Percentiles rank a stretch among this genome's conserved stretches.
Conservation (phyloP, 2,888 invertebrate genomes). For the Drosophila atripex region DNA sequence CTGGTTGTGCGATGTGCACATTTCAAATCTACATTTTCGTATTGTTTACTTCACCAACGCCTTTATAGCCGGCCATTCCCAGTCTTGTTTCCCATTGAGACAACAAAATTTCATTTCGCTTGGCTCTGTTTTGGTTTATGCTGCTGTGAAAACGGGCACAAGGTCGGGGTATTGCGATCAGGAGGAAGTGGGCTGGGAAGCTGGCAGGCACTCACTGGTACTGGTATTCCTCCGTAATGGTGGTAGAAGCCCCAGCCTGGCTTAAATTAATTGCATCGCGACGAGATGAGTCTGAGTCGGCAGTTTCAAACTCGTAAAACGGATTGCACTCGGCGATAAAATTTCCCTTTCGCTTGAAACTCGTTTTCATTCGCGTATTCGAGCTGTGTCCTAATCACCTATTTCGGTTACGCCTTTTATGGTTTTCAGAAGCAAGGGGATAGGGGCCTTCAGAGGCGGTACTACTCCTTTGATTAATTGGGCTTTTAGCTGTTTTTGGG, state of each 20-base stretch:
- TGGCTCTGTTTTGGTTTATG: conserved; percentile 42
- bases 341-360: conserved; percentile 74
- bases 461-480: not conserved
- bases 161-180: conserved; percentile 62
- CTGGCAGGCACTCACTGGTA: conserved; percentile 32
- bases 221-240: conserved; percentile 10
- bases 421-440: not conserved
- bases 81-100: conserved; percentile 57
- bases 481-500: not conserved
- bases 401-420: conserved; percentile 47
- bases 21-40: conserved; percentile 61
- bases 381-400: conserved; percentile 71
- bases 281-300: conserved; percentile 31
- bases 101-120: conserved; percentile 62
- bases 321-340: conserved; percentile 45
- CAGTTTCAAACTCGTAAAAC: conserved; percentile 56
- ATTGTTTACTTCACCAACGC: conserved; percentile 57
- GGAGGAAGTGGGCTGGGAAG: conserved; percentile 60
- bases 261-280: conserved; percentile 61
- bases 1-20: conserved; percentile 52
- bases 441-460: not conserved
- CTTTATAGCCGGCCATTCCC: conserved; percentile 59
- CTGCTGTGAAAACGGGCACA: conserved; percentile 70
- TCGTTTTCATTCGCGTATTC: conserved; percentile 46
- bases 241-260: conserved; percentile 17